phyloP scores from a whole-genome alignment of 2,888 invertebrate genomes.

The Nasonia oneida region DNA sequence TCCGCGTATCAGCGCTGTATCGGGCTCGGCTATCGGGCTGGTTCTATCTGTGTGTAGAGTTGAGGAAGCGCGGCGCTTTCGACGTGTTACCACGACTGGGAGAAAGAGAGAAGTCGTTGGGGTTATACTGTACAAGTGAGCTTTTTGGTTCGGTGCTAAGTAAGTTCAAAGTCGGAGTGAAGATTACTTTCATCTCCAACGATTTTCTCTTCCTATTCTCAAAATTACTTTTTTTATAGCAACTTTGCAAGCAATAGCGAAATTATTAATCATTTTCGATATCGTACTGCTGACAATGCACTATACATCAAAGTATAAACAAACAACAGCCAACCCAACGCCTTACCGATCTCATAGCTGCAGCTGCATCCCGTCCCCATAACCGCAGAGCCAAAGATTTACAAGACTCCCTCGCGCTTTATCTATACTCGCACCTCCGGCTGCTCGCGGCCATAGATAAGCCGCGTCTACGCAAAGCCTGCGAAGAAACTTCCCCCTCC shows the following conservation, averaged over 20 bases:
- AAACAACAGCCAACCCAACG: background rate
- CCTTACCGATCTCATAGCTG: background rate
- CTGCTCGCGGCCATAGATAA: constrained; percentile 4
- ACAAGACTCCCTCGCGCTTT: constrained; percentile 9
- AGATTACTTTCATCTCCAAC: background rate
- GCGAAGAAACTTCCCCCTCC: background rate
- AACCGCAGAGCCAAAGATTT: constrained; percentile 13
- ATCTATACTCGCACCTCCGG: background rate
- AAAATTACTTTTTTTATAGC: background rate
- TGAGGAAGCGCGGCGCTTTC: constrained; percentile 11
- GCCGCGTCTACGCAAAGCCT: constrained; percentile 8
- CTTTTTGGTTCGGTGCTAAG: background rate
- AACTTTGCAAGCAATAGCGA: background rate
- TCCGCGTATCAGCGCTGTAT: constrained; percentile 46
- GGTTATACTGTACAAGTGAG: background rate
- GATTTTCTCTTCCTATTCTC: background rate
- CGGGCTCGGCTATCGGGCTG: constrained; percentile 32
- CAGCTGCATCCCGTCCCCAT: background rate
- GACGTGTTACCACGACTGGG: background rate
- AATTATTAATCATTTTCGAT: background rate
- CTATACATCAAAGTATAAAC: background rate
- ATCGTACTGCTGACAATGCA: background rate
- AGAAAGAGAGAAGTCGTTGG: background rate
- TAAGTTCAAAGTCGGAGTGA: background rate
- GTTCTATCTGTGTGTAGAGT: background rate